Conservation (phyloP, 2,888 invertebrate species). For the Mythimna vitellina region DNA sequence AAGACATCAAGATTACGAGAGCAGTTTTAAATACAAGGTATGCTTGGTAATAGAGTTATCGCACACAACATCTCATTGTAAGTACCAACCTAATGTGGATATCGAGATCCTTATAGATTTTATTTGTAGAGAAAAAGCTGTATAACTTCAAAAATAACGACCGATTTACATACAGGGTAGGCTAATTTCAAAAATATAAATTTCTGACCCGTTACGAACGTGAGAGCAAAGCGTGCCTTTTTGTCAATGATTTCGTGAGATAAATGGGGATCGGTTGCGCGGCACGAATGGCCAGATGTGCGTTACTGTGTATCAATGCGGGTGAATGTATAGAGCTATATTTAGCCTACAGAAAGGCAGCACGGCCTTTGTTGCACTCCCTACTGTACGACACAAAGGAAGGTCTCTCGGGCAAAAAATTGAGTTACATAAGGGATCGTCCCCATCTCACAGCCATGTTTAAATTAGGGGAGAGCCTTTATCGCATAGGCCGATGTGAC, state of each 20-base stretch:
- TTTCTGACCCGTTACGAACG: constrained; percentile 27
- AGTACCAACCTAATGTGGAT: neutral
- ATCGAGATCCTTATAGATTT: neutral
- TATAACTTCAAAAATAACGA: neutral
- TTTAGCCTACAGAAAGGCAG: constrained; percentile 89
- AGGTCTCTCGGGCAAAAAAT: constrained; percentile 87
- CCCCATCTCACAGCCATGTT: constrained; percentile 81
- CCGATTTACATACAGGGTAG: neutral
- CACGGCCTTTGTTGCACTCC: constrained; percentile 86
- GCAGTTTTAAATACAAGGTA: neutral
- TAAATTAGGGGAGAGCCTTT: constrained; percentile 79
- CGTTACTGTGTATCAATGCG: constrained; percentile 79
- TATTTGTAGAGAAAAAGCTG: neutral
- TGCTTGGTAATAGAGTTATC: constrained; percentile 7
- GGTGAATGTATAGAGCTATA: constrained; percentile 85
- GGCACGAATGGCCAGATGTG: constrained; percentile 84
- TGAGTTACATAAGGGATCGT: constrained; percentile 83
- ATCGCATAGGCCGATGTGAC: constrained; percentile 75
- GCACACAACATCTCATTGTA: neutral
- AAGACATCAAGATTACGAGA: constrained; percentile 20
- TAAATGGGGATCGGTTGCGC: constrained; percentile 67
- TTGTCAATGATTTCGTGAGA: constrained; percentile 69
- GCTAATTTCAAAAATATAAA: constrained; percentile 6
- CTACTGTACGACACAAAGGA: constrained; percentile 85
- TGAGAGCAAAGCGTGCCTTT: constrained; percentile 54